Conservation (phyloP, 2,888 invertebrate genomes). For the Cheilosia vulpina region DNA sequence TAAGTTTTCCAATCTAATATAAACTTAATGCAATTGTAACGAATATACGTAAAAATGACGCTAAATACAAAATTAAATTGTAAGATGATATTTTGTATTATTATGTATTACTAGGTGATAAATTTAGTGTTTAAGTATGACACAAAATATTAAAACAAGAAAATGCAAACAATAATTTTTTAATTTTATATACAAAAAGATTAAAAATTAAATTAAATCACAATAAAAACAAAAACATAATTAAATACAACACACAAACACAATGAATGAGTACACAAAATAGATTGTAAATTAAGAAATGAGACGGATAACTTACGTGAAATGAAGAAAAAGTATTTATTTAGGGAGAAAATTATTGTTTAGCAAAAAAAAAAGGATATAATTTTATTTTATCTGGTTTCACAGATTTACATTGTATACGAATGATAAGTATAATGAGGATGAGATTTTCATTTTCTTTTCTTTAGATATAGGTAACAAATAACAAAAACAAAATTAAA, state of each 20-base stretch:
- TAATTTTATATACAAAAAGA: constrained; percentile 66
- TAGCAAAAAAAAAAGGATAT: constrained; percentile 52
- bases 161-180: constrained; percentile 70
- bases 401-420: constrained; percentile 75
- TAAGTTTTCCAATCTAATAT: constrained; percentile 27
- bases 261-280: constrained; percentile 71
- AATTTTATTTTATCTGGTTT: constrained; percentile 75
- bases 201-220: constrained; percentile 41
- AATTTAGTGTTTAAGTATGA: constrained; percentile 48
- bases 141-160: constrained; percentile 27
- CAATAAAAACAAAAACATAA: constrained; percentile 22
- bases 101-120: constrained; percentile 67
- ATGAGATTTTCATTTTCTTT: constrained; percentile 68
- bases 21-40: constrained; percentile 71
- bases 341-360: constrained; percentile 51
- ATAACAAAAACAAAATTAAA: constrained; percentile 39
- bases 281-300: constrained; percentile 68
- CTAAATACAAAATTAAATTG: constrained; percentile 59
- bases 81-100: constrained; percentile 69
- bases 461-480: constrained; percentile 49
- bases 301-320: constrained; percentile 4
- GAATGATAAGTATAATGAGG: constrained; percentile 69
- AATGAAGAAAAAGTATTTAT: constrained; percentile 48
- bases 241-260: constrained; percentile 56
- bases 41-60: constrained; percentile 73